Evolutionary conservation across 1,140 invertebrate species (phyloP).

Genomic region (Drosophila aff.): DNA sequence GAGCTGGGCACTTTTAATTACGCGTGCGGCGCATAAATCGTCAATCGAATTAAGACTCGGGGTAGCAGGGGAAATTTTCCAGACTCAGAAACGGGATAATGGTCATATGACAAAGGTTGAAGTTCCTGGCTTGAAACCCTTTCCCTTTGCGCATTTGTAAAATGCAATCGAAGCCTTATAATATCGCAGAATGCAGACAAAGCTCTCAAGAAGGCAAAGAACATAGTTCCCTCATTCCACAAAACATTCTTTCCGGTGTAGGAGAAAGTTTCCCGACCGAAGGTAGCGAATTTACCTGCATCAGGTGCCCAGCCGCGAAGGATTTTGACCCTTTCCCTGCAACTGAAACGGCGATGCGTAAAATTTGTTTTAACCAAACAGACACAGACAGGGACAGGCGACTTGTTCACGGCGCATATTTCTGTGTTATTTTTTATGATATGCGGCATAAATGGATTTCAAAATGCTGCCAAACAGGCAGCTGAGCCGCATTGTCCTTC

Average conservation of each 20-base stretch:
- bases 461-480: slow-evolving; percentile 78
- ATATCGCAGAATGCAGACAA: not conserved
- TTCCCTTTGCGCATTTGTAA: too few species aligned
- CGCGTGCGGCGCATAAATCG: slow-evolving; percentile 53
- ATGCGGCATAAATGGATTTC: slow-evolving; percentile 80
- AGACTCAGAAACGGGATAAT: not conserved
- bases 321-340: slow-evolving; percentile 50
- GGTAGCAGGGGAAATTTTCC: not conserved
- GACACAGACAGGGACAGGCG: slow-evolving; percentile 43
- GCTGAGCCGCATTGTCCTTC: slow-evolving; percentile 65
- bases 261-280: slow-evolving; percentile 34
- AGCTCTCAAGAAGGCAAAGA: not conserved
- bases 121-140: not conserved
- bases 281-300: slow-evolving; percentile 39
- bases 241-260: not conserved
- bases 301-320: slow-evolving; percentile 76
- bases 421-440: slow-evolving; percentile 72
- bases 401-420: slow-evolving; percentile 62
- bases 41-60: slow-evolving; percentile 32
- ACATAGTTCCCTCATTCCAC: not conserved
- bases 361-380: slow-evolving; percentile 74
- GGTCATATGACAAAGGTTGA: not conserved
- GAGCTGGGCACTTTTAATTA: slow-evolving; percentile 68
- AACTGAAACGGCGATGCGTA: slow-evolving; percentile 52
- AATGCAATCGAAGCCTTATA: not conserved